Conservation (phyloP, 2,888 invertebrate genomes). For the Oxycera nigricornis region DNA sequence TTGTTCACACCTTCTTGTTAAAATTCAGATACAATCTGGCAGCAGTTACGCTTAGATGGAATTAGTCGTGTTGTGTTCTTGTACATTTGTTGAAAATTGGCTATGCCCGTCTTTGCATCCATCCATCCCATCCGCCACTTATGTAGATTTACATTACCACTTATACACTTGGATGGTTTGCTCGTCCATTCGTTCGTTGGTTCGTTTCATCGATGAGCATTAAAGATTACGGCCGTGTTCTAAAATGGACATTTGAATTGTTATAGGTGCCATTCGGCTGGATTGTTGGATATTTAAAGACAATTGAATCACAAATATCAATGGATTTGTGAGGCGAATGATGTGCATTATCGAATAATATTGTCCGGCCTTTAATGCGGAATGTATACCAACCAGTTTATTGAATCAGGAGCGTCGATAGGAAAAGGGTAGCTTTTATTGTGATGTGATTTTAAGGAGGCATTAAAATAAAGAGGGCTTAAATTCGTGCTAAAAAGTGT, state of each 20-base stretch:
- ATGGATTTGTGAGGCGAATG: constrained; percentile 13
- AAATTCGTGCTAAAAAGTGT: no score
- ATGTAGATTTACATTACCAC: background rate
- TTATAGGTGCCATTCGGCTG: constrained; percentile 18
- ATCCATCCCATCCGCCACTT: background rate
- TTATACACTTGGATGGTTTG: background rate
- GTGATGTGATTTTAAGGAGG: no score
- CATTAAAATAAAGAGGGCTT: no score
- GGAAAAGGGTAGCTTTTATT: no score
- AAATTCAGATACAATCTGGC: constrained; percentile 26
- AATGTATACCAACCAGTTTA: no score
- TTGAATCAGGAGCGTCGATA: no score
- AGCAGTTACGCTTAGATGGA: constrained; percentile 22
- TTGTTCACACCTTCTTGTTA: constrained; percentile 38
- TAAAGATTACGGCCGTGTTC: constrained; percentile 23
- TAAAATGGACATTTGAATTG: constrained; percentile 32
- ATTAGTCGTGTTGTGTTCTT: constrained; percentile 22
- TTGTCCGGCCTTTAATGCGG: no score
- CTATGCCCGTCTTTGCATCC: no score
- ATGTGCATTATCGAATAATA: constrained; percentile 22
- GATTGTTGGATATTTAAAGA: constrained; percentile 24
- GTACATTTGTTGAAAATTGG: no score
- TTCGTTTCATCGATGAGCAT: constrained; percentile 26
- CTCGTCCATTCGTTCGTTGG: background rate
- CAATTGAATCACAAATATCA: constrained; percentile 23